Percentiles rank a stretch among this genome's conserved stretches.
Evolutionary conservation across 2,888 invertebrate genomes (phyloP).

Genomic region (Epistrophe grossulariae): DNA sequence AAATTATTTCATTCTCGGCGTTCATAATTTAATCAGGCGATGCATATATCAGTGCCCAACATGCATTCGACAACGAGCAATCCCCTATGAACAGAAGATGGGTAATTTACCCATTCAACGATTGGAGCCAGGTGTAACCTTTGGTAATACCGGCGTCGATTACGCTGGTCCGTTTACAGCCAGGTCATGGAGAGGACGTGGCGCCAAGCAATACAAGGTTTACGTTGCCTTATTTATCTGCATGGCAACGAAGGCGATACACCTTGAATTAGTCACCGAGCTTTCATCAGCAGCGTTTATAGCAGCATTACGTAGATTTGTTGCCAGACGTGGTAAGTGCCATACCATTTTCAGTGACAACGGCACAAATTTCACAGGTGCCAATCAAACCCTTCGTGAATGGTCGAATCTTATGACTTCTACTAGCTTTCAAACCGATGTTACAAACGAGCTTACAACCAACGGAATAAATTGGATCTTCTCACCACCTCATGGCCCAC

Average conservation of each 20-base stretch:
- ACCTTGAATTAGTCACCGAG: slow-evolving; percentile 77
- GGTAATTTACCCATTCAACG: slow-evolving; percentile 67
- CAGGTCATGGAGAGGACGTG: slow-evolving; percentile 66
- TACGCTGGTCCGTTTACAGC: slow-evolving; percentile 74
- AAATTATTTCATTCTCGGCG: too few relatives aligned
- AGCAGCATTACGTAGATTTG: slow-evolving; percentile 78
- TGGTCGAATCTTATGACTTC: neutral
- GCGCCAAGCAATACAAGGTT: slow-evolving; percentile 75
- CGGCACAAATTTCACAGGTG: slow-evolving; percentile 5
- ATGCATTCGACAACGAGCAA: slow-evolving; percentile 14
- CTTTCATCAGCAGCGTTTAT: slow-evolving; percentile 54
- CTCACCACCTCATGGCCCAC: slow-evolving; percentile 78
- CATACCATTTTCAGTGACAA: slow-evolving; percentile 19
- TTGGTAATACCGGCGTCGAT: slow-evolving; percentile 76
- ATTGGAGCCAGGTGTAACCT: slow-evolving; percentile 68
- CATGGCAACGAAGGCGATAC: slow-evolving; percentile 77
- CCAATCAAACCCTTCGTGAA: slow-evolving; percentile 5
- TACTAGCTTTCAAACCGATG: slow-evolving; percentile 9
- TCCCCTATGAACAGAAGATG: slow-evolving; percentile 67
- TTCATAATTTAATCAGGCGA: too few relatives aligned
- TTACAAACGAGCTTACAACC: slow-evolving; percentile 32
- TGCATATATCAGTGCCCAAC: neutral
- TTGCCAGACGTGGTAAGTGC: slow-evolving; percentile 30
- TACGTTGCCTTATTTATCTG: slow-evolving; percentile 71
- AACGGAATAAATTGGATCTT: slow-evolving; percentile 79